Base-by-base conservation (phyloP, 2,797 vertebrate genomes). In the Sebastolobus altivelis region DNA sequence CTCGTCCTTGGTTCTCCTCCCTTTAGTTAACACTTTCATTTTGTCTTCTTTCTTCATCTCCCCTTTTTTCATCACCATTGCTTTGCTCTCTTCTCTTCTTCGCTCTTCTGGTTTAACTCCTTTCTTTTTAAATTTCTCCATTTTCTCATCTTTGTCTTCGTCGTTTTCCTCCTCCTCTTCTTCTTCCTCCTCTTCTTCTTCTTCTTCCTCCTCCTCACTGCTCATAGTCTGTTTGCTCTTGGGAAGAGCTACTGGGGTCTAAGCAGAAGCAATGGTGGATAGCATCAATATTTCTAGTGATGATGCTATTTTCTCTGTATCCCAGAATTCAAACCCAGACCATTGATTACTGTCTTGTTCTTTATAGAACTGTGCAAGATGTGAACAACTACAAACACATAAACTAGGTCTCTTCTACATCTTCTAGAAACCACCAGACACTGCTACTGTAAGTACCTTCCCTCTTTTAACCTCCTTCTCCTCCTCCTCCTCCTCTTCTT, bases 401-500 rank as follows among this genome's bases (percentile, higher is more conserved):
- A 70, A 54, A 76, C 68, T 81, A 86, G 5, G 1, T 87, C 56
- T 82, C 46, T 70, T 79, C 70, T 88, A 88, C n/a, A 49, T 76
- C 33, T 63, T 84, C 84, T 88, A 91, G 62, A 86, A 72, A 79
- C 76, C 86, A 93, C 81, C 68, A 93, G 65, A 81, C 60, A 90
- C 88, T 83, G 71, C 84, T 85, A 69, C 93, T 49, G 18, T 49
- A 49, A 20, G 86, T 93, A 93, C 93, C 92, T 93, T 94, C 88
- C 87, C 88, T 73, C 77, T 87, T 91, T 94, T 90, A 85, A 92
- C 74, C 56, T 90, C 89, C 0, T 91, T 87, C 0, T 94, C 91
- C 0, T 93, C 91, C 0, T 94, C 91, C 0, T 93, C 91, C 0
- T 93, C 89, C 0, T 94, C 91, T 0, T 93, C 89, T 0, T 93